Conservation (phyloP, 2,113 vertebrate species). For the Myrmecophaga tridactyla region DNA sequence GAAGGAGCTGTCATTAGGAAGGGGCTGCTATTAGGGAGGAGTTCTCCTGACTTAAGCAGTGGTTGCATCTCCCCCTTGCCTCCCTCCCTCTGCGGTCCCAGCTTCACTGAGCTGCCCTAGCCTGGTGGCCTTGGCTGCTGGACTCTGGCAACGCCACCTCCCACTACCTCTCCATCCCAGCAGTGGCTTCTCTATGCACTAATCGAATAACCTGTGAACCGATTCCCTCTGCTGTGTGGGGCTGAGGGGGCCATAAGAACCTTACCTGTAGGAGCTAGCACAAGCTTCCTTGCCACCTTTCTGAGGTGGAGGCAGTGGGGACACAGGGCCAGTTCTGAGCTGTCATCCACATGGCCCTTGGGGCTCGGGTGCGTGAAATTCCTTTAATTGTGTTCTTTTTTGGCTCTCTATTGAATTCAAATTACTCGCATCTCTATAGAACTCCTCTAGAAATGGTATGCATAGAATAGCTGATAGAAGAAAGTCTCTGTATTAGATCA, state of each 20-base stretch:
- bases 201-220: background rate
- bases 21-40: background rate
- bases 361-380: background rate
- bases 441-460: background rate
- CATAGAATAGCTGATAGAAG: background rate
- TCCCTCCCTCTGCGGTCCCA: background rate
- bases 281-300: background rate
- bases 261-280: background rate
- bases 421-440: background rate
- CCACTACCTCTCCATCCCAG: background rate
- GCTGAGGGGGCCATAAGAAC: accelerated
- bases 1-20: background rate
- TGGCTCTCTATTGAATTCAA: background rate
- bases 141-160: background rate
- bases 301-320: background rate
- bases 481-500: background rate
- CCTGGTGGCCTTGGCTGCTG: background rate
- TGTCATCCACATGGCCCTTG: background rate
- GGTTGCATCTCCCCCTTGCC: background rate
- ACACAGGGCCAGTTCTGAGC: background rate
- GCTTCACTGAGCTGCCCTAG: background rate
- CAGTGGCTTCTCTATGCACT: background rate
- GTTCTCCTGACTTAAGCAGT: background rate
- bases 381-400: background rate
- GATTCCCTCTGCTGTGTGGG: background rate